Percentiles rank a stretch among this genome's conserved stretches.
These are phyloP conservation scores for Salmo trutta DNA, from an alignment of 2,797 vertebrate species.

Conservation along the genomic window DNA sequence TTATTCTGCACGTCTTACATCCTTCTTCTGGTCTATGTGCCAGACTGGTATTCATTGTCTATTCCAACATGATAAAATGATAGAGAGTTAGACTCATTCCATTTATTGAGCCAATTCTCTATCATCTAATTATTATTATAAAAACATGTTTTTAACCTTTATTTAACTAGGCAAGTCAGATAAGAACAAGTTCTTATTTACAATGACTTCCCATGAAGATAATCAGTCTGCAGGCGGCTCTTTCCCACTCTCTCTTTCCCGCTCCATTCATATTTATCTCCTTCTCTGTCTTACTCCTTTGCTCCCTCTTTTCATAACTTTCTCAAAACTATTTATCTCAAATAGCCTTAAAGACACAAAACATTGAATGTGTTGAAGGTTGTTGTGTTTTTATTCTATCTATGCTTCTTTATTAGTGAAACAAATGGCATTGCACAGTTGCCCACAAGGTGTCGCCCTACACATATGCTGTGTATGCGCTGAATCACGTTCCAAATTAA, in stretches of 20 bases:
- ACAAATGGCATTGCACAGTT: background rate
- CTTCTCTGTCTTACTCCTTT: background rate
- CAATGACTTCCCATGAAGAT: too few species aligned
- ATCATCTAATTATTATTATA: background rate
- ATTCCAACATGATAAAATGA: slow-evolving; percentile 20
- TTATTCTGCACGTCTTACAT: slow-evolving; percentile 21
- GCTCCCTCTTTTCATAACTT: background rate
- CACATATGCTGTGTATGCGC: background rate
- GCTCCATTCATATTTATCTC: background rate
- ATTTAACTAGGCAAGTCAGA: too few species aligned
- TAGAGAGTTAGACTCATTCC: slow-evolving; percentile 17
- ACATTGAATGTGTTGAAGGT: background rate
- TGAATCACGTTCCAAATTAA: too few species aligned
- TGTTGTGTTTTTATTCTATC: background rate
- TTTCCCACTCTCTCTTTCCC: background rate
- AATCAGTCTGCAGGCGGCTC: background rate
- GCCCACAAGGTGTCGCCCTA: background rate
- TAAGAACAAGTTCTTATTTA: too few species aligned
- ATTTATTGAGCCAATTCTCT: background rate
- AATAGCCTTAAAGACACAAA: background rate
- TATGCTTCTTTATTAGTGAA: background rate
- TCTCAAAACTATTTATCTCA: background rate
- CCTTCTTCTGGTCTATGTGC: background rate
- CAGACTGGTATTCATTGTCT: background rate
- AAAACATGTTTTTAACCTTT: too few species aligned